Evolutionary conservation across 2,797 vertebrate species (phyloP).

Genomic region (Muraenolepis orangiensis): DNA sequence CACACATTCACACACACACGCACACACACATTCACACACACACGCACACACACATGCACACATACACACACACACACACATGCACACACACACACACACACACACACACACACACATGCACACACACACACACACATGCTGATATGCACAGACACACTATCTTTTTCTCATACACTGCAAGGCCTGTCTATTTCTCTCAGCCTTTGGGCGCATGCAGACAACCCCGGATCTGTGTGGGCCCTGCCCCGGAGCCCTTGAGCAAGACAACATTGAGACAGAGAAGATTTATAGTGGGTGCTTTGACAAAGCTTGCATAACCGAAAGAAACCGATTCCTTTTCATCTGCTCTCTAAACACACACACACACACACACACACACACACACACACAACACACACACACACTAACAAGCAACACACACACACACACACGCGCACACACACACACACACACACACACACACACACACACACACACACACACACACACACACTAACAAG

Average conservation of each 20-base stretch:
- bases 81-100: conserved; percentile 27
- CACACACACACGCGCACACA: conserved; percentile 11
- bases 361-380: not conserved
- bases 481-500: too few relatives aligned
- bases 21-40: conserved; percentile 28
- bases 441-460: not conserved
- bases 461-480: too few relatives aligned
- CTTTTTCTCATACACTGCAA: conserved; percentile 27
- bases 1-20: conserved; percentile 3
- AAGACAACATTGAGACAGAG: not conserved
- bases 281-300: conserved; percentile 43
- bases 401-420: not conserved
- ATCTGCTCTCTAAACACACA: not conserved
- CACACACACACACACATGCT: conserved; percentile 26
- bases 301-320: conserved; percentile 31
- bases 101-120: not conserved
- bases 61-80: not conserved
- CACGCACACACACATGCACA: not conserved
- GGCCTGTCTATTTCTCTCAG: conserved; percentile 36
- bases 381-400: conserved; percentile 14
- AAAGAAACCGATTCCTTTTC: not conserved
- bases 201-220: conserved; percentile 41
- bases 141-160: conserved; percentile 23
- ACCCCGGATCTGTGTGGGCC: conserved; percentile 32
- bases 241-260: not conserved